These are phyloP conservation scores for Acropternis orthonyx DNA, from an alignment of 2,797 vertebrate species.

Conservation along the genomic window DNA sequence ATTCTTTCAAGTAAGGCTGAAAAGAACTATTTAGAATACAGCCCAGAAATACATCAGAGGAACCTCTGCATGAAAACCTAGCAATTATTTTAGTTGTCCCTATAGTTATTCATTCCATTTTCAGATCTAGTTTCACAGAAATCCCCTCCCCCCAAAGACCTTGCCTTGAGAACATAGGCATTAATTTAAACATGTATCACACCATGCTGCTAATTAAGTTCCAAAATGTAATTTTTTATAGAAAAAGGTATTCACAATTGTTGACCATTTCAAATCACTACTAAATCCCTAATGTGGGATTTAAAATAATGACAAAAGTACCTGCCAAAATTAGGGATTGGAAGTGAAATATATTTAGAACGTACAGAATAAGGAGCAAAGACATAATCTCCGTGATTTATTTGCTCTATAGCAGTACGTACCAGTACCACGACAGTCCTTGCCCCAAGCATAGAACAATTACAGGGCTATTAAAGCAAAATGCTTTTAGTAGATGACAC, in stretches of 20 bases:
- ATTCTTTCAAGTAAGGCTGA: neutral
- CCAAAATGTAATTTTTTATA: neutral
- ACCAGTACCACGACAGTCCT: neutral
- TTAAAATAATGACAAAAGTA: neutral
- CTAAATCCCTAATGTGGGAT: neutral
- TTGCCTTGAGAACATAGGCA: neutral
- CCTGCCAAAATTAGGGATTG: neutral
- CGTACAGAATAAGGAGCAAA: neutral
- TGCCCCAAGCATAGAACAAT: neutral
- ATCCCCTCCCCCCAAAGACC: neutral
- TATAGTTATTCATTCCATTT: neutral
- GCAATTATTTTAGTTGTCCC: neutral
- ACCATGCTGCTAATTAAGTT: neutral
- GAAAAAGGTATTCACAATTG: neutral
- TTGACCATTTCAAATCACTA: neutral
- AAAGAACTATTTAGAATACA: neutral
- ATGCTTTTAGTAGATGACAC: neutral
- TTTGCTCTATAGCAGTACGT: constrained; percentile 1
- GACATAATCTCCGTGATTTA: constrained; percentile 1
- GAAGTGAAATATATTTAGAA: neutral
- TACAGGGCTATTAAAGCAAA: constrained; percentile 12
- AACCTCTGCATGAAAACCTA: neutral
- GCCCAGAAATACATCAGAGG: neutral
- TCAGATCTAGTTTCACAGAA: neutral
- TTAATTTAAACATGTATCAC: neutral